phyloP scores from a whole-genome alignment of 2,888 invertebrate species.

The Maniola hyperantus region DNA sequence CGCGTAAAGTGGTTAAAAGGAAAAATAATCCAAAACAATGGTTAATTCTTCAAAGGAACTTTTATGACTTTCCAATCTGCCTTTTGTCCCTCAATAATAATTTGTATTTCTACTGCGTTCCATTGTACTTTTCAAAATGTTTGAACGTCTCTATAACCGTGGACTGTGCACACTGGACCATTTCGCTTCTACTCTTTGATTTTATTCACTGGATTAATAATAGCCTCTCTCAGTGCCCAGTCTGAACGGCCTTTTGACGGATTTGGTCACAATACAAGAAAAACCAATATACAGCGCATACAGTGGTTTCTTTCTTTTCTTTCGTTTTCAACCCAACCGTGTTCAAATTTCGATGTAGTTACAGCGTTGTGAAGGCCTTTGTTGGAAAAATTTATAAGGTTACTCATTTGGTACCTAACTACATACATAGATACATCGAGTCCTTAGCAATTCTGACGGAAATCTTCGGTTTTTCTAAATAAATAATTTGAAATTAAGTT shows the following conservation, averaged over 20 bases:
- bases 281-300: constrained; percentile 18
- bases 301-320: constrained; percentile 16
- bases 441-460: too few relatives aligned
- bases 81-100: constrained; percentile 43
- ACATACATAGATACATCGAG: too few relatives aligned
- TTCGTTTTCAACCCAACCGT: constrained; percentile 6
- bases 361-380: background rate
- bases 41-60: background rate
- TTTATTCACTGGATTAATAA: constrained; percentile 29
- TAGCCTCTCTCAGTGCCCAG: constrained; percentile 27
- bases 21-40: background rate
- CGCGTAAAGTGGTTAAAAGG: background rate
- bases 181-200: constrained; percentile 23
- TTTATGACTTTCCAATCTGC: constrained; percentile 10
- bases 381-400: background rate
- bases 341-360: constrained; percentile 17
- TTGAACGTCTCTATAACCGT: constrained; percentile 16
- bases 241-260: constrained; percentile 15
- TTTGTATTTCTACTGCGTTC: constrained; percentile 42
- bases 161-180: constrained; percentile 10
- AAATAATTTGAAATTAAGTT: too few relatives aligned
- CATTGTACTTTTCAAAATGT: constrained; percentile 30
- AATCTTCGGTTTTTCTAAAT: too few relatives aligned
- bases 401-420: background rate
- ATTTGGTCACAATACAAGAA: constrained; percentile 25